Evolutionary conservation across 2,113 vertebrate species (phyloP).

Genomic region (Neomonachus schauinslandi): DNA sequence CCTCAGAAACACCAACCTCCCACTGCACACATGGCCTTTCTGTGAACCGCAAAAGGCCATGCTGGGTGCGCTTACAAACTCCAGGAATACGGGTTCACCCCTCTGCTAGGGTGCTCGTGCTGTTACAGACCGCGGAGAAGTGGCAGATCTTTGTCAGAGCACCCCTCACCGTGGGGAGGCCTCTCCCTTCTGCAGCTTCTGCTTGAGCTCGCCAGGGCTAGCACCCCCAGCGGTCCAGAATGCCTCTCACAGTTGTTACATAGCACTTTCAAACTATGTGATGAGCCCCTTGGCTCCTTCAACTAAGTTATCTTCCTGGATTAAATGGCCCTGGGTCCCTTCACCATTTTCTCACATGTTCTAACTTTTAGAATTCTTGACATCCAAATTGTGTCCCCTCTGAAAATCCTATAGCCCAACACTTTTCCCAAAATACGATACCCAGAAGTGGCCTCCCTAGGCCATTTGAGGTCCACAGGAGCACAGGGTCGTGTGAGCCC

Average conservation of each 20-base stretch:
- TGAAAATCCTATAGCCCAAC: not conserved
- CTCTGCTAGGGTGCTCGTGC: not conserved
- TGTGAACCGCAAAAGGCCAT: not conserved
- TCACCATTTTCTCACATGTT: not conserved
- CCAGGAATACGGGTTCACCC: not conserved
- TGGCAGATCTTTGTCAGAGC: not conserved
- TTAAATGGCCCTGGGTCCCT: not conserved
- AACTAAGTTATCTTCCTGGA: not conserved
- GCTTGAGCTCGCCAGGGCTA: not conserved
- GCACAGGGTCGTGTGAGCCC: not conserved
- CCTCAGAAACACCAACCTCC: not conserved
- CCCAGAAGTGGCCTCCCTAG: not conserved
- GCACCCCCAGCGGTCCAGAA: not conserved
- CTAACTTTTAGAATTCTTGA: not conserved
- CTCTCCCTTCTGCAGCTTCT: not conserved
- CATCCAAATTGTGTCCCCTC: not conserved
- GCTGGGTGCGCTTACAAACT: not conserved
- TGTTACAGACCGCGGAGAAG: not conserved
- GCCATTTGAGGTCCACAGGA: not conserved
- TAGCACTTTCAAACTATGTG: not conserved
- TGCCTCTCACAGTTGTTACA: not conserved
- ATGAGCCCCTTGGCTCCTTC: not conserved
- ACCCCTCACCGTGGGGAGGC: not conserved
- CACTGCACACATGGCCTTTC: accelerated
- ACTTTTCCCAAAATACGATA: not conserved